phyloP scores from a whole-genome alignment of 2,888 invertebrate genomes.

The Uloborus plumipes region DNA sequence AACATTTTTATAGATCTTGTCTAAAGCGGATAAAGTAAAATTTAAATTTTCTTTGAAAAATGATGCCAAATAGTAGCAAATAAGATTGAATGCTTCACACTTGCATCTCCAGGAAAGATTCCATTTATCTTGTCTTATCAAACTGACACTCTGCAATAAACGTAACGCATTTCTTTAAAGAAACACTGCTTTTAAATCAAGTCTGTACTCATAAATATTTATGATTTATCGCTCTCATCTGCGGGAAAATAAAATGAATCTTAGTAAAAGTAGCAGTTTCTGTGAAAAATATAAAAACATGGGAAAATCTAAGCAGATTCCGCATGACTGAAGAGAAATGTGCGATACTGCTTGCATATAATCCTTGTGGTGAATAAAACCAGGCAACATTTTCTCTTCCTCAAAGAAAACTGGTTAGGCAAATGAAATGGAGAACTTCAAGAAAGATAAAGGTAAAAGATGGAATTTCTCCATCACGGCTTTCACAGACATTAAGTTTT shows the following conservation, averaged over 20 bases:
- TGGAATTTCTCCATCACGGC: background rate
- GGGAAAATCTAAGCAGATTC: background rate
- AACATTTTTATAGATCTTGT: too few relatives aligned
- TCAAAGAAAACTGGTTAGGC: background rate
- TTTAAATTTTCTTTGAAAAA: too few relatives aligned
- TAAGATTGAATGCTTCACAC: too few relatives aligned
- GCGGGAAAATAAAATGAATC: conserved; percentile 9
- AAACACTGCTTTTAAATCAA: conserved; percentile 15
- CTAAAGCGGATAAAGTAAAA: too few relatives aligned
- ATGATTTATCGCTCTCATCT: conserved; percentile 13
- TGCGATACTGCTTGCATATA: background rate
- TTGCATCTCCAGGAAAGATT: too few relatives aligned
- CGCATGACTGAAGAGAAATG: background rate
- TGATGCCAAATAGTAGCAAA: too few relatives aligned
- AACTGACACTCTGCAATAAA: too few relatives aligned
- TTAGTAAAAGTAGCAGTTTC: conserved; percentile 12
- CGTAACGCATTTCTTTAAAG: background rate
- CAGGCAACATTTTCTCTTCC: background rate
- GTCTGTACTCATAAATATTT: conserved; percentile 26
- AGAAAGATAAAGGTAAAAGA: background rate
- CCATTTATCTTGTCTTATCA: too few relatives aligned
- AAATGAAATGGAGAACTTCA: background rate
- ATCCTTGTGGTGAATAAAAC: conserved; percentile 3
- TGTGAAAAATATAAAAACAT: background rate
- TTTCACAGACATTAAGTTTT: background rate